Evolutionary conservation across 2,888 invertebrate species (phyloP).

Genomic region (Drosophila formosana): DNA sequence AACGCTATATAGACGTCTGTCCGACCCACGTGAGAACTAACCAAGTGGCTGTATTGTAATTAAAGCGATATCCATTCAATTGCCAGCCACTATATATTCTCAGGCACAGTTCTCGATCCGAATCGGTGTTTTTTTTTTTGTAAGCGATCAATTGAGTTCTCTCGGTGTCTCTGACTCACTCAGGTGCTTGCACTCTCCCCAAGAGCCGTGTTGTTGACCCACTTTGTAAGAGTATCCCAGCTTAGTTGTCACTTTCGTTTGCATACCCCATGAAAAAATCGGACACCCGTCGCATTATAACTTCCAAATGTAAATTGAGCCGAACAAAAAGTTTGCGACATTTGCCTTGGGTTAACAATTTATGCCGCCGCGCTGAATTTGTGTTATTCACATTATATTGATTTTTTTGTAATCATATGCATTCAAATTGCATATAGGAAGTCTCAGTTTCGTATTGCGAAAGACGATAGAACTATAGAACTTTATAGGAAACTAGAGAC

Average conservation of each 20-base stretch:
- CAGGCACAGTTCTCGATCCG: conserved; percentile 12
- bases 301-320: conserved; percentile 43
- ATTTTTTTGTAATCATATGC: conserved; percentile 5
- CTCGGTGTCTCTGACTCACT: conserved; percentile 48
- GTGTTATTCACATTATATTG: conserved; percentile 30
- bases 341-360: conserved; percentile 50
- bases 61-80: conserved; percentile 27
- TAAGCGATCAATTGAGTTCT: not conserved
- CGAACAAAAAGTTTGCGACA: conserved; percentile 35
- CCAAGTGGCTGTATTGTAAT: conserved; percentile 43
- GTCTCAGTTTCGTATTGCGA: conserved; percentile 15
- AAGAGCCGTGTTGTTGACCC: conserved; percentile 64
- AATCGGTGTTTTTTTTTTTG: not conserved
- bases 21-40: conserved; percentile 36
- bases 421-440: conserved; percentile 33
- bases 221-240: conserved; percentile 57
- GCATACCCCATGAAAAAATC: conserved; percentile 31
- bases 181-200: conserved; percentile 30
- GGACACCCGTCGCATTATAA: conserved; percentile 44
- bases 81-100: conserved; percentile 2
- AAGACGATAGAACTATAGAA: not conserved
- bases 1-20: conserved; percentile 14
- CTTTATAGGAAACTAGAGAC: conserved; percentile 14
- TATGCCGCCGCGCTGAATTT: conserved; percentile 37
- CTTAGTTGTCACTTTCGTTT: conserved; percentile 48